Evolutionary conservation across 1,140 invertebrate genomes (phyloP), one percentile per base, ranked within the genome.

Genomic region (Danaus melanippus): DNA sequence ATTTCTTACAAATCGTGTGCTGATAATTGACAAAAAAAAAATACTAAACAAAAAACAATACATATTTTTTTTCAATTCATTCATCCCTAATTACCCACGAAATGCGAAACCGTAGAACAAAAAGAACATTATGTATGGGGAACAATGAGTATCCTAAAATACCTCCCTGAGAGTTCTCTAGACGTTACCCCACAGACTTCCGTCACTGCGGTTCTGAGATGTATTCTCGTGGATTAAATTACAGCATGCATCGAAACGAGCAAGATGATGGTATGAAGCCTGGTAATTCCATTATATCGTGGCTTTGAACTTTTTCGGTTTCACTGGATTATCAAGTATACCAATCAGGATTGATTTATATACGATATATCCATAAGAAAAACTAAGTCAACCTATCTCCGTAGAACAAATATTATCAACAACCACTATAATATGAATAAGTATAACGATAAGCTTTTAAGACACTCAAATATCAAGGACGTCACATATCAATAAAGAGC

Each of bases 121-220:
- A 59, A 64, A 47, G 49, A 12, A 10, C 51, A 56, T 60, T 50
- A 56, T 61, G 63, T 54, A 64, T 56, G 51, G 56, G 46, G 54
- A 68, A 71, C 65, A 72, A 66, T 63, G 60, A 53, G 64, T 42
- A 64, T 52, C 72, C 67, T 51, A 70, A 65, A 55, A 63, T 66
- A 67, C 66, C 64, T 64, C 75, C 75, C 66, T 78, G 69, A 54
- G 70, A 67, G 64, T 58, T 60, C 54, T 58, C 56, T 43, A 51
- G 50, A 42, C 15, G 50, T 15, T 66, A 60, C 58, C 67, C 65
- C 66, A 55, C 45, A 65, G 62, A 72, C 69, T 72, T 76, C 76
- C 76, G 71, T 69, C 69, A 69, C 64, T 69, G 74, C 71, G 75
- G 75, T 78, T 66, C 63, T 67, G 71, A 74, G 71, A 71, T 73